These are phyloP conservation scores for Planococcus citri DNA, from an alignment of 1,140 invertebrate genomes.

Conservation along the genomic window DNA sequence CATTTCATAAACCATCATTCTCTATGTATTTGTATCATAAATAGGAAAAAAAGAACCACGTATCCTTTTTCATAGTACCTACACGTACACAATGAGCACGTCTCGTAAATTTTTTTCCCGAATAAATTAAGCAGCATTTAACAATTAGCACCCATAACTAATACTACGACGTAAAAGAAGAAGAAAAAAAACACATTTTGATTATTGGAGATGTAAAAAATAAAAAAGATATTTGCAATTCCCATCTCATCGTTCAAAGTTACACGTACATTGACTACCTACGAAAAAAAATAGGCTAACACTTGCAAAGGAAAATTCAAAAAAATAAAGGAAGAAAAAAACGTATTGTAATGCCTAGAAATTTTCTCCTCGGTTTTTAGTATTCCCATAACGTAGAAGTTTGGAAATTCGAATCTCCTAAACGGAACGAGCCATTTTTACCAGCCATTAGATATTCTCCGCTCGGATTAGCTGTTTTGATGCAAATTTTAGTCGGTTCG, in stretches of 20 bases:
- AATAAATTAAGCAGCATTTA: too few species aligned
- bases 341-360: background rate
- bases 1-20: too few species aligned
- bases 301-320: background rate
- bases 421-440: conserved; percentile 85
- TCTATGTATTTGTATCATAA: too few species aligned
- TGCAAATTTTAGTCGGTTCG: conserved; percentile 80
- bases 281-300: background rate
- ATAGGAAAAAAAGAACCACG: too few species aligned
- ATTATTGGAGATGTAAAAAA: background rate
- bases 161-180: background rate
- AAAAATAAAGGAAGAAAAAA: background rate
- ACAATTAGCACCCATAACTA: conserved; percentile 11
- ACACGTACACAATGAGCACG: too few species aligned
- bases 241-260: too few species aligned
- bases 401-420: conserved; percentile 63
- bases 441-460: conserved; percentile 78
- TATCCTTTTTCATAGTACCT: background rate
- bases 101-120: too few species aligned
- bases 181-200: conserved; percentile 4
- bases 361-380: conserved; percentile 38
- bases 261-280: background rate
- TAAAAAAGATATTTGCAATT: background rate
- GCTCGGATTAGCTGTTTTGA: conserved; percentile 55
- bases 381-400: conserved; percentile 88